phyloP scores from a whole-genome alignment of 2,888 invertebrate species.

The Antheraea assamensis region DNA sequence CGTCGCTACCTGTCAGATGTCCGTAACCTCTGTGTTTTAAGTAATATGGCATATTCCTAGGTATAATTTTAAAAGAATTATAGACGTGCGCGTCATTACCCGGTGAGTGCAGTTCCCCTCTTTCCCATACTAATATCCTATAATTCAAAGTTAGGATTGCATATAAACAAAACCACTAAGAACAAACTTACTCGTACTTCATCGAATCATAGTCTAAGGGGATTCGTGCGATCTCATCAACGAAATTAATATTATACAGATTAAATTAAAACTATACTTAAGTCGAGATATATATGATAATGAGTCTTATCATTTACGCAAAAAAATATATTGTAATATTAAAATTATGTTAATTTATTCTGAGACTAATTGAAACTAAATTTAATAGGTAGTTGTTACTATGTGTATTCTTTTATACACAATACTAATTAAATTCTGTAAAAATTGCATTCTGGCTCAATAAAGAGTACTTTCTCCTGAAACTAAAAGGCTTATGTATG shows the following conservation, averaged over 20 bases:
- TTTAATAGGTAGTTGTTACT: neutral
- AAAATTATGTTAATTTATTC: neutral
- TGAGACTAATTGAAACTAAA: neutral
- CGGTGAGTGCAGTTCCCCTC: too few relatives aligned
- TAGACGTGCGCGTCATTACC: too few relatives aligned
- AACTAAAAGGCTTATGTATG: neutral
- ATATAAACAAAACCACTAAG: neutral
- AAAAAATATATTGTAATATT: too few relatives aligned
- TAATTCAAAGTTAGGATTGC: neutral
- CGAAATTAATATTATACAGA: neutral
- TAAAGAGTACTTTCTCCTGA: neutral
- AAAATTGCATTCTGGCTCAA: neutral
- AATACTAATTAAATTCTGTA: too few relatives aligned
- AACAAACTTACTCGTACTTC: neutral
- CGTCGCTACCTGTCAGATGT: too few relatives aligned
- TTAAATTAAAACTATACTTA: neutral
- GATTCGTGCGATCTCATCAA: neutral
- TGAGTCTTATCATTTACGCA: too few relatives aligned
- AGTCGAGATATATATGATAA: neutral
- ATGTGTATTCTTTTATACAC: neutral
- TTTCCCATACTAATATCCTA: neutral
- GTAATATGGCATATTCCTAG: too few relatives aligned
- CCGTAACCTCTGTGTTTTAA: too few relatives aligned
- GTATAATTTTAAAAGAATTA: too few relatives aligned
- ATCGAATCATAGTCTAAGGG: neutral